Conservation (phyloP, 2,888 invertebrate genomes). For the Heteropelma amictum region DNA sequence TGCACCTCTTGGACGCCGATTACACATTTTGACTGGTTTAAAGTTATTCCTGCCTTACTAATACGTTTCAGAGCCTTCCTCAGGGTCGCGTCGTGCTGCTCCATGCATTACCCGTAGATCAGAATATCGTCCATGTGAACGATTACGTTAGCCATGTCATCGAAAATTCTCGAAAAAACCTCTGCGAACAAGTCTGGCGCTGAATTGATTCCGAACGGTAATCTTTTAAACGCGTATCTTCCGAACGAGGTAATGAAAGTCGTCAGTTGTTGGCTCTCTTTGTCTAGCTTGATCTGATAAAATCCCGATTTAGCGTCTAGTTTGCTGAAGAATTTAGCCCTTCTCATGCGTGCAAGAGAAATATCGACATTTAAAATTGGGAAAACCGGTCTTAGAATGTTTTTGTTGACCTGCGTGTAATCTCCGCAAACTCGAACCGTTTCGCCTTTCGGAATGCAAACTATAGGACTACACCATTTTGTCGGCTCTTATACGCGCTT, state of each 20-base stretch:
- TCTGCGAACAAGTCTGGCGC: slow-evolving; percentile 53
- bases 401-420: slow-evolving; percentile 62
- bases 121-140: slow-evolving; percentile 38
- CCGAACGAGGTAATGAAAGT: slow-evolving; percentile 56
- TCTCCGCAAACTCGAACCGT: slow-evolving; percentile 62
- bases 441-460: slow-evolving; percentile 62
- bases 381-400: slow-evolving; percentile 50
- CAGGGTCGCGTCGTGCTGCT: slow-evolving; percentile 54
- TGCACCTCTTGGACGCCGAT: slow-evolving; percentile 54
- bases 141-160: slow-evolving; percentile 33
- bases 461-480: slow-evolving; percentile 69
- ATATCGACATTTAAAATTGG: slow-evolving; percentile 59
- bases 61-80: slow-evolving; percentile 49
- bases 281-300: slow-evolving; percentile 59
- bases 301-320: slow-evolving; percentile 62
- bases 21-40: slow-evolving; percentile 61
- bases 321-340: slow-evolving; percentile 57
- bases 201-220: slow-evolving; percentile 59
- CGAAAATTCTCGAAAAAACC: slow-evolving; percentile 47
- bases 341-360: slow-evolving; percentile 55
- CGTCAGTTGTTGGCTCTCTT: slow-evolving; percentile 43
- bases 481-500: slow-evolving; percentile 61
- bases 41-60: slow-evolving; percentile 52
- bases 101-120: slow-evolving; percentile 45
- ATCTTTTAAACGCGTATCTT: slow-evolving; percentile 38